Conservation (phyloP, 2,113 vertebrate species). For the Seriola aureovittata region DNA sequence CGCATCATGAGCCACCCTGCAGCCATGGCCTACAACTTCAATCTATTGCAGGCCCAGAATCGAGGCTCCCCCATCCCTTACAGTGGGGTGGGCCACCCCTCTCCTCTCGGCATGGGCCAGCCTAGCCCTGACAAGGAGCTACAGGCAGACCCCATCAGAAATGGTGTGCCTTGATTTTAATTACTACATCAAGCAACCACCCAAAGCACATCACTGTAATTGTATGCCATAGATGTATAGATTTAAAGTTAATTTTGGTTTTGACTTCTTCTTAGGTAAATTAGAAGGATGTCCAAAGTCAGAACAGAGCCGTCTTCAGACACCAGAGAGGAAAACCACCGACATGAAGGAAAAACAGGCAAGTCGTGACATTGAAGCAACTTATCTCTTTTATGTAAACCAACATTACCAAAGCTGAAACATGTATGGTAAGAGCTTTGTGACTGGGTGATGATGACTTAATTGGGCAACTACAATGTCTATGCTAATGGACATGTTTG, state of each 20-base stretch:
- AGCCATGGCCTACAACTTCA: conserved; percentile 98
- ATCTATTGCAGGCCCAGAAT: conserved; percentile 93
- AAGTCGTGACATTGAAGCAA: conserved; percentile 22
- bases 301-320: conserved; percentile 92
- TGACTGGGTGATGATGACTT: neutral
- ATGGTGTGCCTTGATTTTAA: conserved; percentile 83
- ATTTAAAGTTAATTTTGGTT: conserved; percentile 2
- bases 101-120: conserved; percentile 91
- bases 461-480: neutral
- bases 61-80: conserved; percentile 95
- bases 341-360: conserved; percentile 91
- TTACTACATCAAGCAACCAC: neutral
- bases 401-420: neutral
- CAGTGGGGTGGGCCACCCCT: conserved; percentile 92
- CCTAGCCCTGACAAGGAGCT: conserved; percentile 94
- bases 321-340: conserved; percentile 92
- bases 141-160: conserved; percentile 89
- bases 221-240: neutral
- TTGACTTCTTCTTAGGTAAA: conserved; percentile 87
- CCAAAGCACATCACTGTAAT: neutral
- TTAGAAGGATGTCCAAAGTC: conserved; percentile 89
- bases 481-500: neutral
- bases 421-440: neutral
- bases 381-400: neutral
- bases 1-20: conserved; percentile 96